A percentile compares a stretch with the other conserved stretches of the same genome.
These are phyloP conservation scores for Parochlus steinenii DNA, from an alignment of 2,888 invertebrate species.

Conservation along the genomic window DNA sequence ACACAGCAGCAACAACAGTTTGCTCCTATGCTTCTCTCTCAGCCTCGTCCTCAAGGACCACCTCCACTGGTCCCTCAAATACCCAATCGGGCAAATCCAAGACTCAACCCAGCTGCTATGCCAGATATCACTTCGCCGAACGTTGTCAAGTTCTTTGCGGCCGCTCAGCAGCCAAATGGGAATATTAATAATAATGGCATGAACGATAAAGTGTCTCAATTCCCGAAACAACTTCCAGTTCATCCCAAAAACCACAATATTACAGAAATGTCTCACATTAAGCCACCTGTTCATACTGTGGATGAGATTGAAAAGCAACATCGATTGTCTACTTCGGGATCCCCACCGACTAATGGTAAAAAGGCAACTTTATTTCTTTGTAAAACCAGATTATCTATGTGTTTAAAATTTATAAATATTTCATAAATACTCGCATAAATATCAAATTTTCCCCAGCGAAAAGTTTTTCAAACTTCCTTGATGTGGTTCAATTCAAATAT, in stretches of 20 bases:
- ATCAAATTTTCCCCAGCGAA: too few relatives aligned
- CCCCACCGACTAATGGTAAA: too few relatives aligned
- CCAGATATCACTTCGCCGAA: conserved; percentile 63
- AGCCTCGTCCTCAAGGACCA: conserved; percentile 1
- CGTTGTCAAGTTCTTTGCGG: conserved; percentile 75
- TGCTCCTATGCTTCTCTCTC: conserved; percentile 12
- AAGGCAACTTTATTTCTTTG: too few relatives aligned
- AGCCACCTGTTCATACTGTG: conserved; percentile 54
- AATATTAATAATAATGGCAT: not conserved
- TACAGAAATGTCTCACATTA: conserved; percentile 51
- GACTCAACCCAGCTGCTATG: too few relatives aligned
- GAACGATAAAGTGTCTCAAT: not conserved
- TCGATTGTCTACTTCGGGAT: conserved; percentile 34
- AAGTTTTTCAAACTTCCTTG: too few relatives aligned
- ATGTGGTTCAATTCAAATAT: too few relatives aligned
- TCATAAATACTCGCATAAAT: too few relatives aligned
- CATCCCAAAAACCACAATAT: conserved; percentile 27
- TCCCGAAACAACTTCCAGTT: conserved; percentile 18
- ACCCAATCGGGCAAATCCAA: conserved; percentile 17
- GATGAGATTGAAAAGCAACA: conserved; percentile 86
- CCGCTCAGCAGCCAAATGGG: conserved; percentile 21
- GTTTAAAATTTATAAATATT: too few relatives aligned
- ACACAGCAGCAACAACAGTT: too few relatives aligned
- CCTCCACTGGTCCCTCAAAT: conserved; percentile 13
- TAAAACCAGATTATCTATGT: too few relatives aligned